Percentiles rank a stretch among this genome's conserved stretches.
These are phyloP conservation scores for Hemaris fuciformis DNA, from an alignment of 2,888 invertebrate genomes.

Conservation along the genomic window DNA sequence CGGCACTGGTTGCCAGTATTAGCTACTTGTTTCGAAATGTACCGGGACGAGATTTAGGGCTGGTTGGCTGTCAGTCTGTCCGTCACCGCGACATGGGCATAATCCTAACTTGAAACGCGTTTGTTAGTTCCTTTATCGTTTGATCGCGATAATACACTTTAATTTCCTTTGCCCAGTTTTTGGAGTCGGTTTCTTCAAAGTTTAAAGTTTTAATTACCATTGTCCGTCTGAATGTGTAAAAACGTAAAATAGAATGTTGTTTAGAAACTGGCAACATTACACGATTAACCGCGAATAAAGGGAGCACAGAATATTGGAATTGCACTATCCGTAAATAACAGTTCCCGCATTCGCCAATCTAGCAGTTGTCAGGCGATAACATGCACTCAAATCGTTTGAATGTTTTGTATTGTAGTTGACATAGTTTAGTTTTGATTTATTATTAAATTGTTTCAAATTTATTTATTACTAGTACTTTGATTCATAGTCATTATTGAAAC, in stretches of 20 bases:
- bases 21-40: not conserved
- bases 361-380: too few relatives aligned
- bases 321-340: too few relatives aligned
- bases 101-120: not conserved
- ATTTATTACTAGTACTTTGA: too few relatives aligned
- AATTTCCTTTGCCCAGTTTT: not conserved
- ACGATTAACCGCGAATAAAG: too few relatives aligned
- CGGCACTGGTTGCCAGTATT: not conserved
- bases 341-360: too few relatives aligned
- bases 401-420: too few relatives aligned
- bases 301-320: too few relatives aligned
- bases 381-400: too few relatives aligned
- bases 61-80: not conserved
- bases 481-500: too few relatives aligned
- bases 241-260: not conserved
- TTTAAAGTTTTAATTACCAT: not conserved
- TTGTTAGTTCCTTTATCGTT: not conserved
- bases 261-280: not conserved
- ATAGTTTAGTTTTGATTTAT: too few relatives aligned
- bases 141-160: not conserved
- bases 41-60: conserved; percentile 10
- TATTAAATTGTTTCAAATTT: too few relatives aligned
- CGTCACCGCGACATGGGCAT: not conserved
- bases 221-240: not conserved
- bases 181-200: not conserved